phyloP scores from a whole-genome alignment of 2,113 vertebrate genomes.

The Podarcis raffonei region DNA sequence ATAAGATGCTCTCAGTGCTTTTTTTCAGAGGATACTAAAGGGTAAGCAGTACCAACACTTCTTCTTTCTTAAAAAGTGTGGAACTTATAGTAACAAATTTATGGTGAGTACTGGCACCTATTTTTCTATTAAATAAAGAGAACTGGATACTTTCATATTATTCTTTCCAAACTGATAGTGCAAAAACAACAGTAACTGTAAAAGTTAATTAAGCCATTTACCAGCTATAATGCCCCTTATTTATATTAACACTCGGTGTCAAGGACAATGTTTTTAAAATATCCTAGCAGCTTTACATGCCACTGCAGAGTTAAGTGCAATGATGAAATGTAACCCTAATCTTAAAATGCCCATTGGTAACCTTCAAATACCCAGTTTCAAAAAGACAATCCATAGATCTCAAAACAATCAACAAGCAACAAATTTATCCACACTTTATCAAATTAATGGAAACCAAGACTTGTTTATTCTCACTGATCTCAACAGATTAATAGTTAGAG shows the following conservation, averaged over 20 bases:
- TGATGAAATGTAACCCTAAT: background rate
- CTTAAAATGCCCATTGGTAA: conserved; percentile 4
- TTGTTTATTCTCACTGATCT: conserved; percentile 50
- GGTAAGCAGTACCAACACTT: no score
- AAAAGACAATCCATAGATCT: conserved; percentile 21
- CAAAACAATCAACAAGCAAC: conserved; percentile 9
- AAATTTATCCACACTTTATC: conserved; percentile 32
- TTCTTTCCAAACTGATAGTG: background rate
- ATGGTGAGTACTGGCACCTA: no score
- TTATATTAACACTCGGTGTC: background rate
- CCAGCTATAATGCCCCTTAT: background rate
- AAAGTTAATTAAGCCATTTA: background rate
- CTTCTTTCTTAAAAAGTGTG: no score
- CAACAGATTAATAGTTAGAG: background rate
- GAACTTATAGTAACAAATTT: no score
- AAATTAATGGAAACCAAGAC: conserved; percentile 20
- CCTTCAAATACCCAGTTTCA: background rate
- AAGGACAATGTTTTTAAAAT: background rate
- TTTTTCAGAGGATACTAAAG: no score
- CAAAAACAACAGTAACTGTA: background rate
- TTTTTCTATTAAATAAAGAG: no score
- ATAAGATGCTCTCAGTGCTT: background rate
- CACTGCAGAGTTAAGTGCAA: background rate
- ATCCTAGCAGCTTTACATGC: background rate
- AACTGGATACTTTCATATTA: no score